phyloP scores from a whole-genome alignment of 2,113 vertebrate species.

The Eptesicus fuscus region DNA sequence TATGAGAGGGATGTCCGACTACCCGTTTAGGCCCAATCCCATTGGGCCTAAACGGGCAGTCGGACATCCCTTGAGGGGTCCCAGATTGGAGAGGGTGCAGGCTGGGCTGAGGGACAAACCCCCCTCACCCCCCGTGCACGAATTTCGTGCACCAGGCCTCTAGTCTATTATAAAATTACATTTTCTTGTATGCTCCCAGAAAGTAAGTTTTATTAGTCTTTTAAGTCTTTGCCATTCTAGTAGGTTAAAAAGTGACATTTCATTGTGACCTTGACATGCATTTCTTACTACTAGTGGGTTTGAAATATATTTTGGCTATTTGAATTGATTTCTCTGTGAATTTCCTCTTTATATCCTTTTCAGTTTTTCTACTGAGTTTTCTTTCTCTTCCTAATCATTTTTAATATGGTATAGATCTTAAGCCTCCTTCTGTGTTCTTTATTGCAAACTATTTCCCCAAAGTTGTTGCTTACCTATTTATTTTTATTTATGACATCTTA shows the following conservation, averaged over 20 bases:
- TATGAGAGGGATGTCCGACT: too few species aligned
- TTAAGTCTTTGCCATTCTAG: not conserved
- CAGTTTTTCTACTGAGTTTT: not conserved
- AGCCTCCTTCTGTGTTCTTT: not conserved
- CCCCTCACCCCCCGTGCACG: too few species aligned
- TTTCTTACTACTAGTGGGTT: not conserved
- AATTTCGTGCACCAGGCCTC: too few species aligned
- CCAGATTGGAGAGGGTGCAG: too few species aligned
- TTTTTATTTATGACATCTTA: not conserved
- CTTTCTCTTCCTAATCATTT: not conserved
- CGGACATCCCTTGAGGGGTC: too few species aligned
- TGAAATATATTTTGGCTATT: not conserved
- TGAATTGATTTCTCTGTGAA: not conserved
- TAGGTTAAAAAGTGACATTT: not conserved
- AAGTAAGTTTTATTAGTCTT: not conserved
- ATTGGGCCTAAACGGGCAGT: too few species aligned
- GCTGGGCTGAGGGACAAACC: too few species aligned
- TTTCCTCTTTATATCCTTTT: not conserved
- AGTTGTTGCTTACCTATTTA: not conserved
- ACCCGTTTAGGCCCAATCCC: too few species aligned
- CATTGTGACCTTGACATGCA: not conserved
- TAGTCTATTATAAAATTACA: not conserved
- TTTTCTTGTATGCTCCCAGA: not conserved
- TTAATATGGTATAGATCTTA: not conserved
- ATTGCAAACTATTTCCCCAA: not conserved